These are phyloP conservation scores for Poecilia velifera DNA, from an alignment of 2,797 vertebrate species.

Conservation along the genomic window DNA sequence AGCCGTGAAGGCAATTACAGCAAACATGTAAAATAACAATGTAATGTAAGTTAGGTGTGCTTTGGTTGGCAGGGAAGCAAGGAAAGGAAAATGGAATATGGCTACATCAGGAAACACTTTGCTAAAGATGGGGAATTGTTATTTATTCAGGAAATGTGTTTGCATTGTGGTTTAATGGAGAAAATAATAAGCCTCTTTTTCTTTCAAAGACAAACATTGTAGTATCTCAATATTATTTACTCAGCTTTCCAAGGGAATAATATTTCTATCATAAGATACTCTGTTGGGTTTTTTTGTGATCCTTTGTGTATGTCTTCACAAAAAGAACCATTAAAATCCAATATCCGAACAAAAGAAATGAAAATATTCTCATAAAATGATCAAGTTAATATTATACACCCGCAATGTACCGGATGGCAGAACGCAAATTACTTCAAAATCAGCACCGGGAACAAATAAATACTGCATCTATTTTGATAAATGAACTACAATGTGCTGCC, in stretches of 20 bases:
- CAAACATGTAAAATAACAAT: constrained; percentile 53
- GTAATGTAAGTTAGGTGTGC: constrained; percentile 44
- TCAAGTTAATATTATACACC: background rate
- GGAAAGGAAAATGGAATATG: constrained; percentile 4
- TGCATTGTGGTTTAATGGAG: constrained; percentile 51
- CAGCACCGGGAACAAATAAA: background rate
- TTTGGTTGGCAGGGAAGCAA: constrained; percentile 46
- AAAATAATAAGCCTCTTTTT: constrained; percentile 31
- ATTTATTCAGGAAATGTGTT: constrained; percentile 53
- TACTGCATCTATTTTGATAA: background rate
- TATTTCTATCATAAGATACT: constrained; percentile 12
- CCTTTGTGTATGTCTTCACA: background rate
- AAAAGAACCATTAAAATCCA: constrained; percentile 2
- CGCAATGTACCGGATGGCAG: background rate
- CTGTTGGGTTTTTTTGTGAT: constrained; percentile 17
- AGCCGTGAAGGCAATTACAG: constrained; percentile 37
- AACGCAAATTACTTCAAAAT: background rate
- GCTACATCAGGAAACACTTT: constrained; percentile 59
- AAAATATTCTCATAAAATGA: background rate
- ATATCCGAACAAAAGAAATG: background rate
- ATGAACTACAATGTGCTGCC: background rate
- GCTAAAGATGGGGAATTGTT: constrained; percentile 42
- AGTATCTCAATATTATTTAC: constrained; percentile 43
- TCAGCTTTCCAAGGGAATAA: constrained; percentile 34
- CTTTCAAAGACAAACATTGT: constrained; percentile 44